A percentile compares a stretch with the other conserved stretches of the same genome.
Evolutionary conservation across 2,797 vertebrate species (phyloP).

Genomic region (Thaleichthys pacificus): DNA sequence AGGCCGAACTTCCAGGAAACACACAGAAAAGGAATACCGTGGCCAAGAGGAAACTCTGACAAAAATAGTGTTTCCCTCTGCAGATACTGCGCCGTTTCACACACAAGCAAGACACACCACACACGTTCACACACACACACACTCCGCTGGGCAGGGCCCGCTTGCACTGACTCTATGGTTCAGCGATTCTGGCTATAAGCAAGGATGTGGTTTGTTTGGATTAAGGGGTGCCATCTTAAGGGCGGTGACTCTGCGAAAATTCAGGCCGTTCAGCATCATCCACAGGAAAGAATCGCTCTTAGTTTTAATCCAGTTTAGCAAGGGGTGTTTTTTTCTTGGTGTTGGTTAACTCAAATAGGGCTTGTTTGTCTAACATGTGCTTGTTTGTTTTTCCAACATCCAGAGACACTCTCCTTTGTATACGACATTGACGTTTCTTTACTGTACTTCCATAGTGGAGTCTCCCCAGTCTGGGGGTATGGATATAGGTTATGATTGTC

Average conservation of each 20-base stretch:
- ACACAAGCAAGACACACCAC: slow-evolving; percentile 3
- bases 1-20: slow-evolving; percentile 50
- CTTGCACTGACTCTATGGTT: not conserved
- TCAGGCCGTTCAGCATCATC: not conserved
- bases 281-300: not conserved
- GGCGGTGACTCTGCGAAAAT: slow-evolving; percentile 3
- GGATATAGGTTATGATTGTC: too few species aligned
- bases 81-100: slow-evolving; percentile 32
- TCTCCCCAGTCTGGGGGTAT: too few species aligned
- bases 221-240: slow-evolving; percentile 7
- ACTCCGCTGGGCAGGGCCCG: not conserved
- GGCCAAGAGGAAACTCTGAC: slow-evolving; percentile 46
- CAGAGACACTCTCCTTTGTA: too few species aligned
- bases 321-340: not conserved
- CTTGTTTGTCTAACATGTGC: not conserved
- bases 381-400: too few species aligned
- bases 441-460: too few species aligned
- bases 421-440: too few species aligned
- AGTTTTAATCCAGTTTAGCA: not conserved
- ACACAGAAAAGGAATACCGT: slow-evolving; percentile 54
- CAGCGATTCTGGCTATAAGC: not conserved
- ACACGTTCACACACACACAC: slow-evolving; percentile 7
- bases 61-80: slow-evolving; percentile 54
- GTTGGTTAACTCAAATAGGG: not conserved
- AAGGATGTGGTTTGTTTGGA: slow-evolving; percentile 15